A percentile compares a stretch with the other conserved stretches of the same genome.
Evolutionary conservation across 1,140 invertebrate genomes (phyloP).

Genomic region (Sinella curviseta): DNA sequence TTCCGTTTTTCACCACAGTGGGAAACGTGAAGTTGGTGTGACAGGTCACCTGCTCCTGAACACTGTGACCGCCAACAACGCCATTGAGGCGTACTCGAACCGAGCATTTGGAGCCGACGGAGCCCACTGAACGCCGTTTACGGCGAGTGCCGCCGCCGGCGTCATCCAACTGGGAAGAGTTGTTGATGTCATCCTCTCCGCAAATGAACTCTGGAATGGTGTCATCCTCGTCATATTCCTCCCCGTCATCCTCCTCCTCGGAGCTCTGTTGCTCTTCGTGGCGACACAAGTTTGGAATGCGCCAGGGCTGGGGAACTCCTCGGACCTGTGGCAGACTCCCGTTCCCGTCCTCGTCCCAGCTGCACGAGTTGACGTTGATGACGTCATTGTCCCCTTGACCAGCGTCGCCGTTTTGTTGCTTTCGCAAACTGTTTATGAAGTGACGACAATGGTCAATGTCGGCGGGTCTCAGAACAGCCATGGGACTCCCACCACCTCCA

Average conservation of each 20-base stretch:
- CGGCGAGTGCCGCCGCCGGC: too few species aligned
- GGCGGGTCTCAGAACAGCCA: neutral
- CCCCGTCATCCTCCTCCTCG: too few species aligned
- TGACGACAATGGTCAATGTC: neutral
- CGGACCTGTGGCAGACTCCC: neutral
- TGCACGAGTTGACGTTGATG: neutral
- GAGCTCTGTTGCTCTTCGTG: too few species aligned
- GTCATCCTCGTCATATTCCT: too few species aligned
- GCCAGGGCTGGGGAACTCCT: too few species aligned
- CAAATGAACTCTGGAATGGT: too few species aligned
- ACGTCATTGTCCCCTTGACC: neutral
- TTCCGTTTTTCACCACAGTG: slow-evolving; percentile 24
- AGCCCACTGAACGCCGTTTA: too few species aligned
- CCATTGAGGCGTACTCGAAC: neutral
- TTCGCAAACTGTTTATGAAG: neutral
- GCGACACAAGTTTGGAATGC: too few species aligned
- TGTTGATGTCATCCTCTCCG: neutral
- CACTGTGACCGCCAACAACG: neutral
- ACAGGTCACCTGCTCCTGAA: neutral
- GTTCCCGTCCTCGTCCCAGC: neutral
- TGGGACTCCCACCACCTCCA: neutral
- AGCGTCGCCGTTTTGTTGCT: too few species aligned
- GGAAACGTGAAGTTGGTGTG: slow-evolving; percentile 16
- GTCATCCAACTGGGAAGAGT: too few species aligned
- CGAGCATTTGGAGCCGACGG: too few species aligned